Evolutionary conservation across 2,113 vertebrate species (phyloP).

Genomic region (Aptenodytes patagonicus): DNA sequence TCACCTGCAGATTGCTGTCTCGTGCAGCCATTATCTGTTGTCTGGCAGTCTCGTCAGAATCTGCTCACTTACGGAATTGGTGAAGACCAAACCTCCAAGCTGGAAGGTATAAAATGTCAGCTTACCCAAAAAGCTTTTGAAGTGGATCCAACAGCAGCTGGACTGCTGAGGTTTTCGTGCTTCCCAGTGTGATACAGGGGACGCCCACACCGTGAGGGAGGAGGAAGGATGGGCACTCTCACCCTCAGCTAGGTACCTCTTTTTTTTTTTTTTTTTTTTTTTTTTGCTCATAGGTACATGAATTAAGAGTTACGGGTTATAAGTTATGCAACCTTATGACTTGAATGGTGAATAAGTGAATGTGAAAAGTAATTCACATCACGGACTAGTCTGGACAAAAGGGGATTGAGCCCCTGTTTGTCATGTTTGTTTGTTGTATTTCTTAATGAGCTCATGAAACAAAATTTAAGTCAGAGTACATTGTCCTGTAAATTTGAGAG

Average conservation of each 20-base stretch:
- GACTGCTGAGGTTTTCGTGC: background rate
- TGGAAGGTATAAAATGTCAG: background rate
- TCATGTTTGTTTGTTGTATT: background rate
- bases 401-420: background rate
- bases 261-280: background rate
- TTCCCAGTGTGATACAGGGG: background rate
- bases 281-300: too few relatives aligned
- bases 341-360: background rate
- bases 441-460: background rate
- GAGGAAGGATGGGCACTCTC: background rate
- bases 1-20: background rate
- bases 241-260: background rate
- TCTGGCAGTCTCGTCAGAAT: background rate
- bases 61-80: background rate
- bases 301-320: background rate
- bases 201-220: fast-evolving
- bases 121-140: background rate
- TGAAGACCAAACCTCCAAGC: background rate
- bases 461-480: background rate
- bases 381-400: background rate
- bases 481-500: background rate
- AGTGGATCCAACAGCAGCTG: background rate
- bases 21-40: too few relatives aligned
- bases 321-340: background rate
- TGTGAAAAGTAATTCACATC: fast-evolving